Conservation (phyloP, 2,113 vertebrate genomes). For the Anoplopoma fimbria region DNA sequence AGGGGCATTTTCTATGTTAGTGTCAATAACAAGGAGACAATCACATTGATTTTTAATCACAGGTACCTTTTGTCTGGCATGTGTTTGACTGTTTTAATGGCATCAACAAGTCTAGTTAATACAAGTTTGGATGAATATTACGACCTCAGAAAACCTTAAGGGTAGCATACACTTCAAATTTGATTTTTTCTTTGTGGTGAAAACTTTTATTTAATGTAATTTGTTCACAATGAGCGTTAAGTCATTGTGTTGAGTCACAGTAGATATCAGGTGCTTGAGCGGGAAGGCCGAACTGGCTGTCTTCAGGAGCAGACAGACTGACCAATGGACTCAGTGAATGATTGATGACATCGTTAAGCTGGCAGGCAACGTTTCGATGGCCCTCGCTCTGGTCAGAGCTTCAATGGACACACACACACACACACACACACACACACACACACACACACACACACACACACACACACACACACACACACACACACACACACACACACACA, state of each 20-base stretch:
- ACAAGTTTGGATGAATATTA: not conserved
- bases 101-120: not conserved
- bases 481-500: constrained; percentile 9
- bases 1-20: constrained; percentile 8
- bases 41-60: constrained; percentile 24
- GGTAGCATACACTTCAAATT: not conserved
- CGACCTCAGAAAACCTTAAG: not conserved
- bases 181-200: not conserved
- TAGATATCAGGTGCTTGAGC: constrained; percentile 31
- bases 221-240: not conserved
- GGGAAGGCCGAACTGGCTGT: constrained; percentile 50
- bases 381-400: constrained; percentile 48
- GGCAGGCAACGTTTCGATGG: constrained; percentile 46
- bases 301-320: constrained; percentile 67
- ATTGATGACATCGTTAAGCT: constrained; percentile 84
- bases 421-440: constrained; percentile 23
- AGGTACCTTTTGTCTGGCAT: not conserved
- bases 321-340: constrained; percentile 78
- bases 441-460: constrained; percentile 13
- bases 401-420: constrained; percentile 57
- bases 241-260: constrained; percentile 21
- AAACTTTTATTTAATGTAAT: constrained; percentile 2
- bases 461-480: constrained; percentile 10
- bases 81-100: constrained; percentile 8
- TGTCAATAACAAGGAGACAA: not conserved